A percentile compares a stretch with the other conserved stretches of the same genome.
phyloP scores from a whole-genome alignment of 2,888 invertebrate genomes.

The Notodonta ziczac region DNA sequence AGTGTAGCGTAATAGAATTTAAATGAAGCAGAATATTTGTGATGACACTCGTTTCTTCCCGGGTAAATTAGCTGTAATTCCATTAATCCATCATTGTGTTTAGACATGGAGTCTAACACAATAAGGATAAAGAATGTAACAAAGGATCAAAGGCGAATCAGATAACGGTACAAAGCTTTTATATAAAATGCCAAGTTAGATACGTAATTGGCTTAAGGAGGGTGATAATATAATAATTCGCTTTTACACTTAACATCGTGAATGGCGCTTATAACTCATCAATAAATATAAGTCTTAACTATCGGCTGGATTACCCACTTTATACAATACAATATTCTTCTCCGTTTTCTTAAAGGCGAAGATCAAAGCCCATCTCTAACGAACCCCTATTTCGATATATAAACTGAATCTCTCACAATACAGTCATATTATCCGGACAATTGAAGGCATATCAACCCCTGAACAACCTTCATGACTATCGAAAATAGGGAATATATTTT shows the following conservation, averaged over 20 bases:
- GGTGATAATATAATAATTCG: not conserved
- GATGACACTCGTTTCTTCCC: not conserved
- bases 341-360: not conserved
- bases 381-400: not conserved
- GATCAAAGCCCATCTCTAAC: not conserved
- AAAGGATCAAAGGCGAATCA: constrained; percentile 10
- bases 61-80: constrained; percentile 8
- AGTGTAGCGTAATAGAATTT: not conserved
- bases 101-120: constrained; percentile 6
- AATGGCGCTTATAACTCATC: too few relatives aligned
- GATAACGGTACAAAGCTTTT: constrained; percentile 2
- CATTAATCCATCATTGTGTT: constrained; percentile 14
- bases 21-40: constrained; percentile 4
- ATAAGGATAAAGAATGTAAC: constrained; percentile 11
- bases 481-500: constrained; percentile 24
- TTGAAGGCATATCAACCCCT: constrained; percentile 25
- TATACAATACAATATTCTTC: not conserved
- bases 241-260: too few relatives aligned
- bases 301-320: not conserved
- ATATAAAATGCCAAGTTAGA: not conserved
- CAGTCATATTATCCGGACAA: constrained; percentile 22
- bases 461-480: constrained; percentile 15
- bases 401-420: constrained; percentile 12
- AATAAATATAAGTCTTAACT: too few relatives aligned
- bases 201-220: not conserved